These are phyloP conservation scores for Drosophila infuscata DNA, from an alignment of 2,888 invertebrate genomes.

Conservation along the genomic window DNA sequence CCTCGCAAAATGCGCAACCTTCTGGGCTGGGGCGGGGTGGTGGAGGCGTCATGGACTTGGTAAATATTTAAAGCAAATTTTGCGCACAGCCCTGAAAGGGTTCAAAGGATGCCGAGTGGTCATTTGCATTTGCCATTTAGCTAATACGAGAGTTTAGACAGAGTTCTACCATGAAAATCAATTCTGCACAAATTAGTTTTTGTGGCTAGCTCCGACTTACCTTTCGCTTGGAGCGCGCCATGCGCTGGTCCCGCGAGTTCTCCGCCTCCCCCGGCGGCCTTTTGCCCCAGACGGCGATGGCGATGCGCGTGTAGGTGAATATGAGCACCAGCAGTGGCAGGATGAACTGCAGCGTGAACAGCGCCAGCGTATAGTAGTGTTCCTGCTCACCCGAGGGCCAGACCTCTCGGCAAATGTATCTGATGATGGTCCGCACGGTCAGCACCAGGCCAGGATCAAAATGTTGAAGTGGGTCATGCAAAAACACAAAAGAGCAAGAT, in stretches of 20 bases:
- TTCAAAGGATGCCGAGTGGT: conserved; percentile 30
- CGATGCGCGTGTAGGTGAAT: conserved; percentile 94
- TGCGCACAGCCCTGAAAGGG: conserved; percentile 4
- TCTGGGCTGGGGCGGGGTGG: not conserved
- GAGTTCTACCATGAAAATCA: conserved; percentile 24
- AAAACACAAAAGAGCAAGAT: conserved; percentile 15
- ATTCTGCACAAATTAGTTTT: conserved; percentile 70
- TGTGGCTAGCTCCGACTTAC: conserved; percentile 85
- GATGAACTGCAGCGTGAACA: conserved; percentile 93
- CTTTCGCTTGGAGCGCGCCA: conserved; percentile 95
- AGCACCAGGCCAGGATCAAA: conserved; percentile 2
- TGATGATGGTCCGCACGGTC: conserved; percentile 82
- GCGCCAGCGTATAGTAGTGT: conserved; percentile 90
- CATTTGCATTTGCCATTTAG: conserved; percentile 49
- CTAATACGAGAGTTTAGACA: conserved; percentile 28
- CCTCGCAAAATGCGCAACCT: conserved; percentile 39
- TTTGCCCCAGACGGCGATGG: conserved; percentile 94
- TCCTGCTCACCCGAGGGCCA: conserved; percentile 89
- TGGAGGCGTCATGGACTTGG: not conserved
- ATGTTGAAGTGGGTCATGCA: conserved; percentile 20
- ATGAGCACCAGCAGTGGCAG: conserved; percentile 92
- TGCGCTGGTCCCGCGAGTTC: conserved; percentile 91
- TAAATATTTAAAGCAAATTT: conserved; percentile 22
- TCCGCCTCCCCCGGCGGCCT: conserved; percentile 95
- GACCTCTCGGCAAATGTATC: conserved; percentile 90